Percentiles rank a stretch among this genome's conserved stretches.
phyloP scores from a whole-genome alignment of 2,797 vertebrate genomes.

The Danio kyathit region DNA sequence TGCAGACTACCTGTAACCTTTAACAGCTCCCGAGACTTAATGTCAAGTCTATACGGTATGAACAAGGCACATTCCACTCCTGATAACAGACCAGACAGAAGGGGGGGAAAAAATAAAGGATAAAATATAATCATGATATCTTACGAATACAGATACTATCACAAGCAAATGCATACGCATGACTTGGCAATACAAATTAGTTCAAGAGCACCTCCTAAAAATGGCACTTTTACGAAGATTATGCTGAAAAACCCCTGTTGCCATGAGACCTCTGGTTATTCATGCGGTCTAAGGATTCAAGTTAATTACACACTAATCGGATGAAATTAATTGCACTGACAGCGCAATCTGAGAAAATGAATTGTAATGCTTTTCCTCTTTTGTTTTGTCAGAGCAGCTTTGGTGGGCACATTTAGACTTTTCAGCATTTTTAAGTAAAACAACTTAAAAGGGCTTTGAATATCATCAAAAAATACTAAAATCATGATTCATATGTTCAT shows the following conservation, averaged over 20 bases:
- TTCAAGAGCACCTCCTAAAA: conserved; percentile 10
- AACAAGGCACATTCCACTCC: conserved; percentile 1
- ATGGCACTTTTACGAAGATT: background rate
- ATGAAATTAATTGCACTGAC: conserved; percentile 53
- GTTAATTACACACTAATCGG: conserved; percentile 41
- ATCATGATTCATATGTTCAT: background rate
- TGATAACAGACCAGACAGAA: background rate
- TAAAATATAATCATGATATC: background rate
- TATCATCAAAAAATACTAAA: conserved; percentile 13
- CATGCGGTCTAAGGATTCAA: conserved; percentile 14
- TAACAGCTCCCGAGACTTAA: conserved; percentile 28
- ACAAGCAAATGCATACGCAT: background rate
- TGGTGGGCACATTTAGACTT: background rate
- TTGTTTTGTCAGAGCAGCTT: conserved; percentile 33
- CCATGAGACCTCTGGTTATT: conserved; percentile 37
- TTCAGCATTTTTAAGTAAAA: conserved; percentile 2
- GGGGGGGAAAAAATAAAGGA: background rate
- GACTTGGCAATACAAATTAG: background rate
- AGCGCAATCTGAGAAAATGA: conserved; percentile 39
- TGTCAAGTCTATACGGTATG: conserved; percentile 11
- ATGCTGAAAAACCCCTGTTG: background rate
- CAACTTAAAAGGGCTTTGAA: background rate
- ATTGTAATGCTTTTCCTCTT: conserved; percentile 47
- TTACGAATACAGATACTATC: background rate
- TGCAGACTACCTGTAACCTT: conserved; percentile 33